Base-by-base conservation (phyloP, 2,797 vertebrate species). In the Delichon dasypus region DNA sequence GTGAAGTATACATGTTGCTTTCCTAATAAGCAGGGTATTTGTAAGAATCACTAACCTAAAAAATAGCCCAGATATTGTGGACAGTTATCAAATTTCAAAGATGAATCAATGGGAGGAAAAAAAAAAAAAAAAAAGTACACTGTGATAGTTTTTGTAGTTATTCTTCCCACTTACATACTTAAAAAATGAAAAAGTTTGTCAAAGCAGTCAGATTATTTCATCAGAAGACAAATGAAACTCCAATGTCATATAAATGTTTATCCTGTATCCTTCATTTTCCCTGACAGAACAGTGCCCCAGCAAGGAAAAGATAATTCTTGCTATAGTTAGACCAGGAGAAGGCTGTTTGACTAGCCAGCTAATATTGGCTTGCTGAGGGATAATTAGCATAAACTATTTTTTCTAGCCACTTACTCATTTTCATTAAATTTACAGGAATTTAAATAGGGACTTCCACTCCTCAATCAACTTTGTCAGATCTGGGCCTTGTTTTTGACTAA, bases 331-430 rank as follows among this genome's bases (percentile, higher is more conserved):
- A 12, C 51, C 10, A 5, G 27, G 48, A 83, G 57, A 75, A 88
- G 68, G 17, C 38, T 91, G 26, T 79, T 80, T 83, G 61, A 58
- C 57, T 85, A 85, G 65, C 61, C 75, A 48, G 50, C 20, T 89
- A 74, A 83, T 77, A 73, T 54, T 85, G 89, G 25, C 64, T 91
- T 91, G 50, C 32, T 47, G 87, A 74, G 27, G 16, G 42, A 74
- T 83, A 89, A 92, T 88, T 93, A 91, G 12, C 61, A 91, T 50
- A 81, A 86, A 73, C 60, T 82, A 27, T 71, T 89, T 94, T 95
- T 94, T 83, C 54, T 89, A 82, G 67, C 30, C 50, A 74, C 61
- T 88, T 71, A 74, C 32, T 88, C 27, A 72, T 83, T 91, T 94
- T 92, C 57, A 75, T 85, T 80, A 85, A 85, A 72, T 13, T 65